Evolutionary conservation across 2,888 invertebrate species (phyloP).

Genomic region (Drosophila kuntzei): DNA sequence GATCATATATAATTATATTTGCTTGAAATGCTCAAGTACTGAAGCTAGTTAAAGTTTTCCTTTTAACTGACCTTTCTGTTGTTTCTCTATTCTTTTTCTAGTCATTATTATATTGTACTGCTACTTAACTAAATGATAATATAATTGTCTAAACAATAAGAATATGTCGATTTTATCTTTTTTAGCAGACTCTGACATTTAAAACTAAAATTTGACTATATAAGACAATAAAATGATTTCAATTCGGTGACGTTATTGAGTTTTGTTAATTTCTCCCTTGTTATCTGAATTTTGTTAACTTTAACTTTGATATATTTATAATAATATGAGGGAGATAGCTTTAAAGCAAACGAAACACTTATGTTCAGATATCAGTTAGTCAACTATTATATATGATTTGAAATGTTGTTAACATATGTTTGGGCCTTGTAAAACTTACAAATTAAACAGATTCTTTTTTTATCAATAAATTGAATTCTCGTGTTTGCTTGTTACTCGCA

Average conservation of each 20-base stretch:
- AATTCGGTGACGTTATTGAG: not conserved
- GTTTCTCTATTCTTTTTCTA: not conserved
- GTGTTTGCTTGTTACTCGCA: slow-evolving; percentile 47
- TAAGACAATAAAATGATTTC: not conserved
- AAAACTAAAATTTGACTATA: not conserved
- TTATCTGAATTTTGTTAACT: not conserved
- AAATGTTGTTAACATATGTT: slow-evolving; percentile 22
- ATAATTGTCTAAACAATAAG: too few species aligned
- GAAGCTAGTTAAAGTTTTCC: too few species aligned
- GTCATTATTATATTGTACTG: not conserved
- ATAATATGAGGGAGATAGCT: not conserved
- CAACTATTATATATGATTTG: slow-evolving; percentile 7
- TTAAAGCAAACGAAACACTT: not conserved
- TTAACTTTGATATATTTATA: not conserved
- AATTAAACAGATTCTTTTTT: slow-evolving; percentile 36
- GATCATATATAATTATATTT: too few species aligned
- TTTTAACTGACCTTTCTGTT: not conserved
- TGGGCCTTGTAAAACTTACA: slow-evolving; percentile 18
- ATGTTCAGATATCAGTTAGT: slow-evolving; percentile 5
- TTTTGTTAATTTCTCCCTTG: not conserved
- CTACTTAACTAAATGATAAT: too few species aligned
- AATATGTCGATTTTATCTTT: too few species aligned
- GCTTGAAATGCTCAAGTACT: too few species aligned
- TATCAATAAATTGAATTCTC: slow-evolving; percentile 72
- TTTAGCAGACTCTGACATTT: too few species aligned